These are phyloP conservation scores for Sapayoa aenigma DNA, from an alignment of 2,113 vertebrate species.

Conservation along the genomic window DNA sequence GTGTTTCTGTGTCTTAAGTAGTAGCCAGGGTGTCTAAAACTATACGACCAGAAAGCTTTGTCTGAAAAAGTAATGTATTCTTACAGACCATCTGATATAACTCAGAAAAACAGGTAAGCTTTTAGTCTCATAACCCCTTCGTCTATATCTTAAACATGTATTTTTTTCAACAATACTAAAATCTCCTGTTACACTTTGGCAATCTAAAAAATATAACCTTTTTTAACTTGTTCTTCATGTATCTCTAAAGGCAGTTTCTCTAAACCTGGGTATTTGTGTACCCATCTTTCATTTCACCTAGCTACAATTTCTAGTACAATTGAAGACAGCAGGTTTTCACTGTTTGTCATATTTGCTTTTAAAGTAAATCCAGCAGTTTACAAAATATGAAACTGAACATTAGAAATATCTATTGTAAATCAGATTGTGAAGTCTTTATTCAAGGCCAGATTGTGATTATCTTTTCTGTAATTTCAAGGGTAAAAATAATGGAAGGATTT, in stretches of 20 bases:
- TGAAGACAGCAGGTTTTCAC: neutral
- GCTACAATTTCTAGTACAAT: neutral
- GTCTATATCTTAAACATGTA: neutral
- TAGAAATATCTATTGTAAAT: neutral
- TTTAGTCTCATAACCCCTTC: neutral
- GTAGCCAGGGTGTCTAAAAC: neutral
- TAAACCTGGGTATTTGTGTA: neutral
- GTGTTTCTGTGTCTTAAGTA: neutral
- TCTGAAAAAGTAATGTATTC: neutral
- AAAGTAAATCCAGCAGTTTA: neutral
- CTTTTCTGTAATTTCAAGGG: neutral
- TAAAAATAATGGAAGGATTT: neutral
- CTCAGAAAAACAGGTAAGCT: neutral
- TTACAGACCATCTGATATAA: neutral
- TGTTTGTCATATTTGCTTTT: neutral
- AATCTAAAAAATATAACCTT: neutral
- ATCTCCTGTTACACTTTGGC: neutral
- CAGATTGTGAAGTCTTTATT: neutral
- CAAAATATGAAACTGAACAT: neutral
- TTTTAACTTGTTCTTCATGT: neutral
- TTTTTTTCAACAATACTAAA: neutral
- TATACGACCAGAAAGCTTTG: neutral
- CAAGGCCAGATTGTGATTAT: neutral
- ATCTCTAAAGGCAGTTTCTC: neutral
- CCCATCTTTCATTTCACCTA: neutral